Base-by-base conservation (phyloP, 2,797 vertebrate genomes). In the Siniperca undulata region DNA sequence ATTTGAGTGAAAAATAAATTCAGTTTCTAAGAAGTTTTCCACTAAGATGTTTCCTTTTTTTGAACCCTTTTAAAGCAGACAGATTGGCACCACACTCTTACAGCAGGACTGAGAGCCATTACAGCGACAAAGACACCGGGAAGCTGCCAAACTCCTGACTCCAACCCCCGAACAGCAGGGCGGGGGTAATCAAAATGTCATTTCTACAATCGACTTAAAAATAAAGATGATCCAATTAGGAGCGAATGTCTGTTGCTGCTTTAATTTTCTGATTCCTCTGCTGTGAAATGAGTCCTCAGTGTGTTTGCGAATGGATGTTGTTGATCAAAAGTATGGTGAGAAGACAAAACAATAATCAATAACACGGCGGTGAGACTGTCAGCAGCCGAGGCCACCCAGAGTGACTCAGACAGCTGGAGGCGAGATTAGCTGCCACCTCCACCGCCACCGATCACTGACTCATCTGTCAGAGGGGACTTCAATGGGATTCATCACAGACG, bases 321-420 rank as follows among this genome's bases (percentile, higher is more conserved):
- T 19, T 24, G 65, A 46, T 27, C 12, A 12, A 13, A 44, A 30
- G 66, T 17, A 7, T 2, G 2, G n/a, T 0, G 12, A 22, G 27
- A 19, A 8, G 50, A 62, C 13, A 34, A 53, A 55, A 36, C 36
- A 55, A 44, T 38, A 71, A 50, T 77, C 42, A n/a, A 59, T 69
- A 69, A 36, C 1, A 30, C 1, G 30, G 22, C 27, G 4, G n/a
- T 10, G 44, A 52, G 44, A 46, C 16, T 4, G 44, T 46, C 44
- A 46, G 50, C 20, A 11, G 58, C 46, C 34, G 22, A 44, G 42
- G 55, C n/a, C 46, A 5, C 58, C 55, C 46, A 10, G 2, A 38
- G 64, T 5, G 81, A 73, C 56, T 58, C 70, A 70, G 53, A 46
- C 68, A 61, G 67, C 76, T 65, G 70, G 75, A 62, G 65, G 50